phyloP scores from a whole-genome alignment of 2,888 invertebrate species.

The Nomada flava region DNA sequence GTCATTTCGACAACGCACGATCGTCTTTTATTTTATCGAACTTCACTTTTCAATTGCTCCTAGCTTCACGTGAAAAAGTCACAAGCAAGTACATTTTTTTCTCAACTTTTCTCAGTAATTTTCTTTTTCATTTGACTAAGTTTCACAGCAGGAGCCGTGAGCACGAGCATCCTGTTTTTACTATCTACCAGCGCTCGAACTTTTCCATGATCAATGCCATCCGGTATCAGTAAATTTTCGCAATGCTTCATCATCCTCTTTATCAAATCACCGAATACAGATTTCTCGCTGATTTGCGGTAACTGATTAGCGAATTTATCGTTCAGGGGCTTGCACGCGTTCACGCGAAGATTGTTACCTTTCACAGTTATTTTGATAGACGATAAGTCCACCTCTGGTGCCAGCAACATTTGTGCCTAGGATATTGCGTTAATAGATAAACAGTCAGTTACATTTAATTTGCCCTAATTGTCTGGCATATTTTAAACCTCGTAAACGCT shows the following conservation, averaged over 20 bases:
- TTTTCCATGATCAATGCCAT: constrained; percentile 68
- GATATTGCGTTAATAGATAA: not conserved
- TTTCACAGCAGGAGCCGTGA: constrained; percentile 70
- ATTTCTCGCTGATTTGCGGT: constrained; percentile 57
- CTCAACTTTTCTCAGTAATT: constrained; percentile 22
- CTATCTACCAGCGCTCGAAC: constrained; percentile 71
- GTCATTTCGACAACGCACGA: constrained; percentile 6
- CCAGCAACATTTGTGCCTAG: constrained; percentile 68
- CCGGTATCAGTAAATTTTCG: constrained; percentile 73
- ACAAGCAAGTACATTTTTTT: not conserved
- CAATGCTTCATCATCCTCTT: constrained; percentile 63
- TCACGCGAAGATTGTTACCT: constrained; percentile 70
- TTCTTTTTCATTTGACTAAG: constrained; percentile 53
- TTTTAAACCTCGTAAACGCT: constrained; percentile 70
- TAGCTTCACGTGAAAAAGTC: constrained; percentile 8
- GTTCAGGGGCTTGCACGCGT: constrained; percentile 59
- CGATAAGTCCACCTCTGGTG: constrained; percentile 72
- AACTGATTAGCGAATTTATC: constrained; percentile 58
- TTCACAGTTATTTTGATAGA: constrained; percentile 75
- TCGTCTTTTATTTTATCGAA: constrained; percentile 33
- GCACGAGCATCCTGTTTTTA: constrained; percentile 64
- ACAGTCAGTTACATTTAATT: not conserved
- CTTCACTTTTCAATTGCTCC: constrained; percentile 6
- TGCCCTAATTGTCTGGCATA: not conserved
- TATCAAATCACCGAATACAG: constrained; percentile 51